Evolutionary conservation across 2,113 vertebrate genomes (phyloP), one percentile per base, ranked within the genome.

Genomic region (Cheirogaleus medius): DNA sequence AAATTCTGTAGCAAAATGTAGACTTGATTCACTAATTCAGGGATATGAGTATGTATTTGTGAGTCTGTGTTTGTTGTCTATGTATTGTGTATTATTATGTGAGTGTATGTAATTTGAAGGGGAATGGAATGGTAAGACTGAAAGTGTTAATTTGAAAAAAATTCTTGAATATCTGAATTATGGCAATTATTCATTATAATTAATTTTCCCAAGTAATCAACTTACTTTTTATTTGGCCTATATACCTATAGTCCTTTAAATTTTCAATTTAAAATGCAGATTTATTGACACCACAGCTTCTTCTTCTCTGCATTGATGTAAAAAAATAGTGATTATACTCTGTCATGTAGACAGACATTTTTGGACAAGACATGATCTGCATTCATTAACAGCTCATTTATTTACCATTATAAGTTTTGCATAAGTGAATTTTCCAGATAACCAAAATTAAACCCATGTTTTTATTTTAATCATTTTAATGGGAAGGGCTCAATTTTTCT

Each of bases 311-410:
- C 87, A 93, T 58, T 27, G 63, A 68, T 90, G 90, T 80, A 86
- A 93, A 81, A 87, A 32, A 87, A 68, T 39, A 84, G 15, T 27
- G 63, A 76, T 87, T 80, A 63, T 60, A 82, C 44, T 86, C 77
- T 93, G 82, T 91, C 95, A 80, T 52, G 66, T 47, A 87, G 71
- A 88, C 66, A 97, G 90, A 97, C 91, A 8, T 68, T 92, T 96
- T 97, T 94, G 92, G 90, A 95, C 85, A 73, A 94, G 69, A 87
- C 37, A 63, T 15, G 23, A 87, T 81, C 71, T 66, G 74, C 44
- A 95, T 95, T 96, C 88, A 95, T 93, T 96, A 95, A 69, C 90
- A 97, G 60, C 77, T 95, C 96, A 94, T 96, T 96, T 93, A 92
- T 92, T 95, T 89, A 89, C 56, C 80, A 87, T 74, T 80, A 84